These are phyloP conservation scores for Gobio gobio DNA, from an alignment of 2,113 vertebrate genomes.

Conservation along the genomic window DNA sequence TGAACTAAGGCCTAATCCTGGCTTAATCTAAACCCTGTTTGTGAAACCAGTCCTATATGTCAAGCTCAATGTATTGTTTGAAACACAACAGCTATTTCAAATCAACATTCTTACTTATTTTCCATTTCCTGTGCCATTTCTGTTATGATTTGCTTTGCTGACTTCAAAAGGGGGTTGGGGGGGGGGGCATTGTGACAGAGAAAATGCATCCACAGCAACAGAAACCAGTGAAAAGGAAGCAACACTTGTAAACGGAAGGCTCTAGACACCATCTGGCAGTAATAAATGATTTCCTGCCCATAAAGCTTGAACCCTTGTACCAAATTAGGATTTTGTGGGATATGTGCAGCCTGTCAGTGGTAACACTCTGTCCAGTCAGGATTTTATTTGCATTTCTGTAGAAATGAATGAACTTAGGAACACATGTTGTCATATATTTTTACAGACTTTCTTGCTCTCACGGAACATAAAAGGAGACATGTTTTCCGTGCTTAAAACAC, in stretches of 20 bases:
- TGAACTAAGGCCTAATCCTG: too few species aligned
- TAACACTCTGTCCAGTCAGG: neutral
- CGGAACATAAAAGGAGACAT: neutral
- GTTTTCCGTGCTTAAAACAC: neutral
- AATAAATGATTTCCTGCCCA: slow-evolving; percentile 20
- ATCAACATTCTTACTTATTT: neutral
- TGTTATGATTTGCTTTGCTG: neutral
- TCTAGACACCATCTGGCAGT: slow-evolving; percentile 29
- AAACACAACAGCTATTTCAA: neutral
- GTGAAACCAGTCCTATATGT: neutral
- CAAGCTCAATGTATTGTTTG: neutral
- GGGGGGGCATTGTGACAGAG: neutral
- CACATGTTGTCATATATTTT: neutral
- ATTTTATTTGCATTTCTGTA: neutral
- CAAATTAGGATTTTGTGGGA: slow-evolving; percentile 15
- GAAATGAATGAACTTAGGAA: neutral
- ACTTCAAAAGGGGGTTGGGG: slow-evolving; percentile 1
- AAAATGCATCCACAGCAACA: neutral
- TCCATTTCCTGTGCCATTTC: neutral
- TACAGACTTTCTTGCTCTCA: neutral
- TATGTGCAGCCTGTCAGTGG: neutral
- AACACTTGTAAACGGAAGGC: slow-evolving; percentile 26
- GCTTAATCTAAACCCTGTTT: too few species aligned
- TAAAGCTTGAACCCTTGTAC: neutral
- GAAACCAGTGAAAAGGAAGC: slow-evolving; percentile 15